A percentile compares a stretch with the other conserved stretches of the same genome.
phyloP scores from a whole-genome alignment of 1,140 invertebrate species.

The Pteromalus puparum region DNA sequence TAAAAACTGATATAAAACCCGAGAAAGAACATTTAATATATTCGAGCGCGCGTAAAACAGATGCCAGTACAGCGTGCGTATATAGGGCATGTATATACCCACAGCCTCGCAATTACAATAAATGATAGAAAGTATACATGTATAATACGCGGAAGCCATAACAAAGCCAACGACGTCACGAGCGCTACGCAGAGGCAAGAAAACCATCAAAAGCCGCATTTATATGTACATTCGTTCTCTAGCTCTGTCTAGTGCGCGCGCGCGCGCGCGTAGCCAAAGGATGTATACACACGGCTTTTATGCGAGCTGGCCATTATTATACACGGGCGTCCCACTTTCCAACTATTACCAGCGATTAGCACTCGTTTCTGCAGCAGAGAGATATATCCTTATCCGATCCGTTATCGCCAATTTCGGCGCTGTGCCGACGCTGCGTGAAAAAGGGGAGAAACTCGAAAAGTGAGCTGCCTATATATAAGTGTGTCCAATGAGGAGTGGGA shows the following conservation, averaged over 20 bases:
- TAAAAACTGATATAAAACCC: constrained; percentile 46
- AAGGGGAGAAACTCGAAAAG: neutral
- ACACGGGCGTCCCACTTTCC: constrained; percentile 31
- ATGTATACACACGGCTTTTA: neutral
- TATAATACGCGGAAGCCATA: constrained; percentile 20
- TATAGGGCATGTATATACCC: neutral
- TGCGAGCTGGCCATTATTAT: constrained; percentile 15
- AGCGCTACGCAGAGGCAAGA: neutral
- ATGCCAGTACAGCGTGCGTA: neutral
- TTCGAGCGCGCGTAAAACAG: constrained; percentile 31
- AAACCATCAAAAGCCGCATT: constrained; percentile 25
- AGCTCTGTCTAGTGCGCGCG: neutral
- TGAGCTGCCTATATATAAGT: neutral
- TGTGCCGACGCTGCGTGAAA: neutral
- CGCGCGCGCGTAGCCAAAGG: neutral
- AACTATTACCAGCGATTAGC: constrained; percentile 41
- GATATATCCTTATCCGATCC: constrained; percentile 26
- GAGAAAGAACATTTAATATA: constrained; percentile 14
- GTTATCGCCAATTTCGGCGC: constrained; percentile 14
- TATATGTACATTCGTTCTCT: constrained; percentile 15
- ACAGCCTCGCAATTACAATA: constrained; percentile 43
- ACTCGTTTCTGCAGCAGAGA: constrained; percentile 6
- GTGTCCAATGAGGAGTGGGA: neutral
- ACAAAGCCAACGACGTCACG: constrained; percentile 26
- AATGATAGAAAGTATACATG: constrained; percentile 46